Base-by-base conservation (phyloP, 2,888 invertebrate genomes). In the Brachylomia viminalis region DNA sequence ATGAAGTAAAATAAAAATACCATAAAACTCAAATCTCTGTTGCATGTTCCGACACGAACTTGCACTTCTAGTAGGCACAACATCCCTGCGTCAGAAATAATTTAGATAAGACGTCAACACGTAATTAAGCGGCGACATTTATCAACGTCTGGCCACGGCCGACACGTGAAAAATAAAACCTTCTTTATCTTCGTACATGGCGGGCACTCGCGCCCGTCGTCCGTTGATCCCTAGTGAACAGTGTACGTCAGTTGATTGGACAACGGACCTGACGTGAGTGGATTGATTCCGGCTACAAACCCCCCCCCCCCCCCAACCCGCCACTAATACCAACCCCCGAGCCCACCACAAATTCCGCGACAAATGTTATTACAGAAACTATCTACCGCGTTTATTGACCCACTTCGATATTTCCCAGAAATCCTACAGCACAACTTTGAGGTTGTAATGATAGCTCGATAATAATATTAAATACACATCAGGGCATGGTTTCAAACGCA, bases 161-260 rank as follows among this genome's bases (percentile, higher is more conserved):
- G 83, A 85, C 80, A 86, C 80, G 85, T 83, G 87, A 88, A 88
- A 89, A 89, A 90, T 88, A 88, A 84, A 89, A 88, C 86, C 84
- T 86, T 89, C 89, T 89, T 86, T 83, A 84, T 88, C 88, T 90
- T 88, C 84, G 89, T 86, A 89, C 85, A 89, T 88, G 84, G 86
- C 66, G 81, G 88, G 72, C 86, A 88, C 84, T 82, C 88, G 87
- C 87, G 82, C 83, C 59, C 58, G 73, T 54, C 84, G 83, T 79
- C 80, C 90, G 90, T 83, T 92, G 93, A 95, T 95, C 95, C 96
- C 95, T 84, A 91, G 94, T 90, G 95, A 94, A 94, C 94, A 93
- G 92, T 91, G 93, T 93, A 92, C 93, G 95, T 93, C 95, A 94
- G 93, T 94, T 95, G 96, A 96, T 96, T 96, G 95, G 95, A 95